These are phyloP conservation scores for Hippolais icterina DNA, from an alignment of 2,113 vertebrate species.

Conservation along the genomic window DNA sequence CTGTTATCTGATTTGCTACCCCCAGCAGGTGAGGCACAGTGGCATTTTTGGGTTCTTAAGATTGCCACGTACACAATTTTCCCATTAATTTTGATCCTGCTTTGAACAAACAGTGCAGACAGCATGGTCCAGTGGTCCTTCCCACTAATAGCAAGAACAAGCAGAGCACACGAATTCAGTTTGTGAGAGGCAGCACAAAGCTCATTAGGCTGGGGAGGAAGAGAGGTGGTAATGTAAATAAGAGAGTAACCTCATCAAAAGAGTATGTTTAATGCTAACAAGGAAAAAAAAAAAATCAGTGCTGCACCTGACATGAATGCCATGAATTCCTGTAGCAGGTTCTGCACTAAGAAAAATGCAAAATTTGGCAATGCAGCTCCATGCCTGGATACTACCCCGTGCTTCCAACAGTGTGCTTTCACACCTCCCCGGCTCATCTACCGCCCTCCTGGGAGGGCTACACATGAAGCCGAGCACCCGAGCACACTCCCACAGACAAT, in stretches of 20 bases:
- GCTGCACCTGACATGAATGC: neutral
- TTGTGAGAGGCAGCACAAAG: neutral
- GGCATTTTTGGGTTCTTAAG: neutral
- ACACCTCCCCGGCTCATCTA: neutral
- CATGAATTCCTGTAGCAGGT: neutral
- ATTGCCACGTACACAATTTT: neutral
- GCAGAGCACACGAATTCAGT: neutral
- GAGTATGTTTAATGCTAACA: neutral
- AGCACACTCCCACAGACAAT: neutral
- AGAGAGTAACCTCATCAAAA: neutral
- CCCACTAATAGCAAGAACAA: neutral
- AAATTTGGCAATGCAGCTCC: neutral
- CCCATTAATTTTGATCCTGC: neutral
- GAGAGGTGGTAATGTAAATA: neutral
- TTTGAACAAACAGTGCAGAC: neutral
- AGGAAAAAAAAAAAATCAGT: neutral
- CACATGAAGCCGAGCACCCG: neutral
- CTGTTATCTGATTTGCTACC: neutral
- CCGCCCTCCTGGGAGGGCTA: fast-evolving
- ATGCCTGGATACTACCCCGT: neutral
- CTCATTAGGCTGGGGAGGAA: neutral
- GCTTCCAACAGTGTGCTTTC: neutral
- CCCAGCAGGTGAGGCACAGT: neutral
- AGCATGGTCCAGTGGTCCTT: neutral
- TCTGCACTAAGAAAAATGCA: neutral